Evolutionary conservation across 2,113 vertebrate species (phyloP).

Genomic region (Pterocles burchelli): DNA sequence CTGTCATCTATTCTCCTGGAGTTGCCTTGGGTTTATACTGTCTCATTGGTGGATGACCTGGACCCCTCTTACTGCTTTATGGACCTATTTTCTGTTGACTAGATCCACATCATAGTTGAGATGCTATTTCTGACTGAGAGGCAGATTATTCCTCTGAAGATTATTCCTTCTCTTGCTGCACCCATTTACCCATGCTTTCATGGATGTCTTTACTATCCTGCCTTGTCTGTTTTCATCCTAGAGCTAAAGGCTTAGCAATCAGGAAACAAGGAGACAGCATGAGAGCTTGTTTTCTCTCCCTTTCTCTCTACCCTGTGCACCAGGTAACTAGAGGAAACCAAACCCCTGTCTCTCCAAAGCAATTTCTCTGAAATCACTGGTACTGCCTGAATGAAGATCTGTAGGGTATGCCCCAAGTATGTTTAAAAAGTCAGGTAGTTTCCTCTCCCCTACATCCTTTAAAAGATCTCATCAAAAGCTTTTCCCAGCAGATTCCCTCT

Average conservation of each 20-base stretch:
- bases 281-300: neutral
- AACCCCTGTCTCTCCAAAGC: neutral
- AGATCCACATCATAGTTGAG: accelerated
- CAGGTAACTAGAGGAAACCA: neutral
- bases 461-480: neutral
- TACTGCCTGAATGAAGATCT: neutral
- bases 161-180: neutral
- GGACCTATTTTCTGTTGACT: neutral
- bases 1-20: neutral
- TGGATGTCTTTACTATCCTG: neutral
- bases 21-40: neutral
- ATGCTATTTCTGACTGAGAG: neutral
- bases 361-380: neutral
- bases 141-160: neutral
- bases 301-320: neutral
- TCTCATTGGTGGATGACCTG: neutral
- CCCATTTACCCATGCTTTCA: neutral
- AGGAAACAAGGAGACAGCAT: neutral
- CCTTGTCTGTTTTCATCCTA: neutral
- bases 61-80: neutral
- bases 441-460: neutral
- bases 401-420: too few species aligned
- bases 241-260: neutral
- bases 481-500: neutral
- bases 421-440: neutral